Base-by-base conservation (phyloP, 2,113 vertebrate genomes). In the Corythornis cristatus region DNA sequence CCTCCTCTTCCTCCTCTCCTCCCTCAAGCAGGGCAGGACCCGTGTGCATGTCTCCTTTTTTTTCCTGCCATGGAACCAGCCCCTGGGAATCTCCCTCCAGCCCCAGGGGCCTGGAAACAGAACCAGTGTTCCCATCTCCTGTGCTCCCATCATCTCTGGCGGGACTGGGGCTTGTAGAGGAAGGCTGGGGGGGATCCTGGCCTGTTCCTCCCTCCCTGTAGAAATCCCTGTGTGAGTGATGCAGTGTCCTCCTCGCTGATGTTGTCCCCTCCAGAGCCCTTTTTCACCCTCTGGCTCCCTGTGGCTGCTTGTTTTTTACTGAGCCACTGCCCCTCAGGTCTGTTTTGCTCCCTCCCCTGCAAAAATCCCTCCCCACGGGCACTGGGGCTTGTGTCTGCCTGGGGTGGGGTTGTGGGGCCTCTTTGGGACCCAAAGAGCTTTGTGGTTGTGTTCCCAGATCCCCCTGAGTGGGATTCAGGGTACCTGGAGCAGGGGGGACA, bases 251-350 rank as follows among this genome's bases (percentile, higher is more conserved):
- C 53, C 81, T 37, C 4, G 35, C 79, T 70, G 28, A 2, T 48
- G 61, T 25, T 15, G 25, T 35, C 89, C 62, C 12, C 0, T 15
- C 33, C 40, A 23, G 8, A n/a, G 48, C 84, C 66, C 79, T 2
- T 3, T 18, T 26, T 28, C 56, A 16, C 83, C 19, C 48, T 62
- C 51, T 11, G 10, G 12, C 7, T 51, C 46, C 67, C 2, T 2
- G 15, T 18, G 21, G n/a, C 40, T 50, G 50, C 21, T 61, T n/a
- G 29, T 20, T 51, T 60, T 37, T 19, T 19, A 26, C 2, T 0
- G 11, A 72, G 43, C 76, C 5, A 4, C 50, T 1, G 2, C 5
- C 4, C 0, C 0, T 6, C 4, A 16, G 20, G 16, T 40, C 37
- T 51, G 15, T 29, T 33, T 11, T 17, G 15, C 35, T 51, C 57